These are phyloP conservation scores for Bucco capensis DNA, from an alignment of 2,113 vertebrate species.

Conservation along the genomic window DNA sequence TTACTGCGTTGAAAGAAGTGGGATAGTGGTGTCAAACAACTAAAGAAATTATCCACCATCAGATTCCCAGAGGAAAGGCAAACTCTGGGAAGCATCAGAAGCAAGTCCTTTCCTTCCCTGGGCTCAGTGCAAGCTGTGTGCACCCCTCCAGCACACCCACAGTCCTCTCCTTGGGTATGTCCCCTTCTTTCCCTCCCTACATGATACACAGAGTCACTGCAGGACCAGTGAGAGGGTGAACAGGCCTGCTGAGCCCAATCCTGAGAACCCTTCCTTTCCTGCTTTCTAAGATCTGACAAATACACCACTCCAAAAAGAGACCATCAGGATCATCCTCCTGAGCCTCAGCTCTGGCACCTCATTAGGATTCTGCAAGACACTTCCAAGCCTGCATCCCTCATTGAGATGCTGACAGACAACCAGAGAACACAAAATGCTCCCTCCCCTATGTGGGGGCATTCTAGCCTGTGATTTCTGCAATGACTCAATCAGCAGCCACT, in stretches of 20 bases:
- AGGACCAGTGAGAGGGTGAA: background rate
- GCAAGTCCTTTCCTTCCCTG: background rate
- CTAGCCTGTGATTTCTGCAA: background rate
- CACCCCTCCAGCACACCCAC: background rate
- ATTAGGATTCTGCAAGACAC: slow-evolving; percentile 21
- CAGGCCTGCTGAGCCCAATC: background rate
- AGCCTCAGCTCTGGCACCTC: background rate
- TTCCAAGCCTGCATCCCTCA: slow-evolving; percentile 24
- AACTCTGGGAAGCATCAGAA: background rate
- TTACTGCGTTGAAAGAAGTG: background rate
- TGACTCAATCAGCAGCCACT: background rate
- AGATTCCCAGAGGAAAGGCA: background rate
- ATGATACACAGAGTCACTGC: background rate
- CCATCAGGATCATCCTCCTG: background rate
- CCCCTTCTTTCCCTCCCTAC: background rate
- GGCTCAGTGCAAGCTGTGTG: background rate
- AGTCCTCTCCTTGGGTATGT: background rate
- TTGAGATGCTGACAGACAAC: slow-evolving; percentile 34
- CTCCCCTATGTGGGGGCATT: background rate
- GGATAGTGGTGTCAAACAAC: background rate
- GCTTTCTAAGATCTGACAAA: background rate
- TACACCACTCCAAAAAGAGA: background rate
- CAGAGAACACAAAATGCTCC: background rate
- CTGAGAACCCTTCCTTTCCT: background rate
- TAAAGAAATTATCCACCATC: background rate